phyloP scores from a whole-genome alignment of 2,888 invertebrate species.

The Dolichopus griseipennis region DNA sequence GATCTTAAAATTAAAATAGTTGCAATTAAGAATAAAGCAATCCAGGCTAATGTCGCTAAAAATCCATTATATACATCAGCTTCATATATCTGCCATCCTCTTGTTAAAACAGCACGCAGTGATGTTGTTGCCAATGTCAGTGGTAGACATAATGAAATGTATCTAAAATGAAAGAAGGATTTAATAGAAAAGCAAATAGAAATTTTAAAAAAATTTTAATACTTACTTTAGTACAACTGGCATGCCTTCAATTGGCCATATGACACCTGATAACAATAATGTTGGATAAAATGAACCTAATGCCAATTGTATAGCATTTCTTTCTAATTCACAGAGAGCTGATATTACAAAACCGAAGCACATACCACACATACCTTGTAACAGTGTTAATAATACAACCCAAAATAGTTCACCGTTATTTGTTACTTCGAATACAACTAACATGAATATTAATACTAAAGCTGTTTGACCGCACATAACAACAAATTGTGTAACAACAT shows the following conservation, averaged over 20 bases:
- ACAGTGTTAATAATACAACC: conserved; percentile 74
- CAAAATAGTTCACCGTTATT: conserved; percentile 79
- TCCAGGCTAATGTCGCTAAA: conserved; percentile 78
- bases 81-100: conserved; percentile 77
- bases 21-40: conserved; percentile 68
- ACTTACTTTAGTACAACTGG: conserved; percentile 60
- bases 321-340: conserved; percentile 81
- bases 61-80: conserved; percentile 82
- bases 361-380: conserved; percentile 93
- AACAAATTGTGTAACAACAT: conserved; percentile 88
- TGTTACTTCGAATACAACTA: conserved; percentile 80
- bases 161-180: conserved; percentile 38
- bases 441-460: conserved; percentile 83
- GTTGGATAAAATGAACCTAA: conserved; percentile 93
- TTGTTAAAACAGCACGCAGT: conserved; percentile 72
- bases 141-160: conserved; percentile 75
- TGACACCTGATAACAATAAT: conserved; percentile 81
- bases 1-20: conserved; percentile 71
- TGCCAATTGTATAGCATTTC: conserved; percentile 87
- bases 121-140: conserved; percentile 89
- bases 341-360: conserved; percentile 93
- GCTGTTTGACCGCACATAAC: conserved; percentile 92
- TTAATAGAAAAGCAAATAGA: not conserved
- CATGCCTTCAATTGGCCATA: conserved; percentile 97
- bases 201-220: not conserved